Percentiles rank a stretch among this genome's conserved stretches.
These are phyloP conservation scores for Heliconius hermathena DNA, from an alignment of 1,140 invertebrate species.

Conservation along the genomic window DNA sequence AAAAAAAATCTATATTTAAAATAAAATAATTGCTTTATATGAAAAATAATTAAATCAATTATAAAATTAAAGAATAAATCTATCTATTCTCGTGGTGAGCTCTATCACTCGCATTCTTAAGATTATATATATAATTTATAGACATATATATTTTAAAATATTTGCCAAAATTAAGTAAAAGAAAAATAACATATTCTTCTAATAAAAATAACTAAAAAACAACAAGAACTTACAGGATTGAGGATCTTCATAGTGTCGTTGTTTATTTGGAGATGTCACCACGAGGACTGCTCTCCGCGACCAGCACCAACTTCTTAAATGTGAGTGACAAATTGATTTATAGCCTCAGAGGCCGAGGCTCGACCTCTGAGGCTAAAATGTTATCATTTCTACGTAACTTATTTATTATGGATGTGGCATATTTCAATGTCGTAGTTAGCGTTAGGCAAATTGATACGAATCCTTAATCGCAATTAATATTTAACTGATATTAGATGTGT, in stretches of 20 bases:
- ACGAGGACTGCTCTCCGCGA: constrained; percentile 16
- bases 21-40: no score
- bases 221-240: constrained; percentile 35
- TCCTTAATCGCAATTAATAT: neutral
- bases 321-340: constrained; percentile 20
- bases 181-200: no score
- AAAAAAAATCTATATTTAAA: no score
- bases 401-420: neutral
- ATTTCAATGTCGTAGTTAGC: constrained; percentile 3
- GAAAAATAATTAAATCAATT: no score
- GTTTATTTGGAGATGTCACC: constrained; percentile 17
- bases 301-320: constrained; percentile 34
- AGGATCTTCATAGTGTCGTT: constrained; percentile 39
- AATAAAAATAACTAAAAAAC: neutral
- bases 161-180: no score
- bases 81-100: no score
- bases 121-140: no score
- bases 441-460: constrained; percentile 10
- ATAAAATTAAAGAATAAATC: no score
- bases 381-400: constrained; percentile 29
- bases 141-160: neutral
- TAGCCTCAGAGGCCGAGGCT: neutral
- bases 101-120: no score
- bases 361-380: constrained; percentile 19
- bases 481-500: neutral